Conservation (phyloP, 1,140 invertebrate genomes). For the Teleopsis dalmanni region DNA sequence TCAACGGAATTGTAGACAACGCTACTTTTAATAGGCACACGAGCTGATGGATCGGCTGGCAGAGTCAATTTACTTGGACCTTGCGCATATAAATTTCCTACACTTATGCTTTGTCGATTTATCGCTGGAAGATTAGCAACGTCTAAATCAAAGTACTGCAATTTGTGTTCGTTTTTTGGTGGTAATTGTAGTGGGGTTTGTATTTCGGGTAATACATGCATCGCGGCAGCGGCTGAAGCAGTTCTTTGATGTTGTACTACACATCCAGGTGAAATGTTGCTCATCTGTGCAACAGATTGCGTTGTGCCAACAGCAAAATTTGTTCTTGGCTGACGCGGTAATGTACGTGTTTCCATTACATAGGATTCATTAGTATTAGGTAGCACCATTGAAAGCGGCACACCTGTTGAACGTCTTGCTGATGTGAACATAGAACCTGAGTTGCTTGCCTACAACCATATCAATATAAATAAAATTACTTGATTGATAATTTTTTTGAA, state of each 20-base stretch:
- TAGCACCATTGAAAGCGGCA: conserved; percentile 30
- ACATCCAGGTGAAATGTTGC: conserved; percentile 3
- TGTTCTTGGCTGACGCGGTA: conserved; percentile 30
- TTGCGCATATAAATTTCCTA: conserved; percentile 24
- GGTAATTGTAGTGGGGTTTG: conserved; percentile 3
- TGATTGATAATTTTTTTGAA: not conserved
- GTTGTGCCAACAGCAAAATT: conserved; percentile 7
- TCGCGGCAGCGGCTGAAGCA: conserved; percentile 25
- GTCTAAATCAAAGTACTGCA: conserved; percentile 69
- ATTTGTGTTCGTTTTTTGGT: conserved; percentile 28
- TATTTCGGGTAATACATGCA: conserved; percentile 11
- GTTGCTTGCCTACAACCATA: conserved; percentile 4
- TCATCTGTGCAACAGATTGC: not conserved
- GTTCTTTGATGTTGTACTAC: conserved; percentile 35
- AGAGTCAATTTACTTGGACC: conserved; percentile 11
- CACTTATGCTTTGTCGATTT: conserved; percentile 30
- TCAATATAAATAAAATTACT: not conserved
- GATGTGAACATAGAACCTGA: conserved; percentile 9
- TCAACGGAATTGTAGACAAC: conserved; percentile 83
- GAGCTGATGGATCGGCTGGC: conserved; percentile 15
- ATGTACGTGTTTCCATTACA: conserved; percentile 32
- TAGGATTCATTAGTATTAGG: conserved; percentile 27
- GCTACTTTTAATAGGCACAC: conserved; percentile 36
- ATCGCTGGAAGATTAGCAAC: conserved; percentile 38
- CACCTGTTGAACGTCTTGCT: conserved; percentile 27